Evolutionary conservation across 1,140 invertebrate genomes (phyloP), one percentile per base, ranked within the genome.

Genomic region (Pseudachorutes palmiensis): DNA sequence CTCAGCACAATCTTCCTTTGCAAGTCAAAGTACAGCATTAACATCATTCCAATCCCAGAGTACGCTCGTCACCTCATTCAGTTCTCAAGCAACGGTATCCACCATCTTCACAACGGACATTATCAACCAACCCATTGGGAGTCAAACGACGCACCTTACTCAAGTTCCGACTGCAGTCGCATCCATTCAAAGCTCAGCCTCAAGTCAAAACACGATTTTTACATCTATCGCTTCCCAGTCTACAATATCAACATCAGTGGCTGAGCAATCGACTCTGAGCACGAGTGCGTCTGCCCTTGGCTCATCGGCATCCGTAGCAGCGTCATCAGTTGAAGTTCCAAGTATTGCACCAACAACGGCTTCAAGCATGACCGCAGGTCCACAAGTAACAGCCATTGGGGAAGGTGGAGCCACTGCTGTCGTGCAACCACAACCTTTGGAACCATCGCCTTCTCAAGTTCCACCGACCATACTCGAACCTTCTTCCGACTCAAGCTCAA

Each of bases 131-230:
- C 61, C 61, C 3, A 48, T 63, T 41, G 41, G 5, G 5, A 32
- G 28, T 22, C 61, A 63, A 45, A 60, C 58, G 5, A 29, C 58
- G 14, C 58, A 60, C 14, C 30, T 60, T 30, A 19, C 61, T 2
- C 26, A 32, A 3, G 14, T 63, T 26, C 26, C 31, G 19, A 9
- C 2, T 5, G 32, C 61, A 12, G 31, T 26, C n/a, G 2, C 30
- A 45, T 24, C 32, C 5, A 36, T 36, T 2, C 24, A 31, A 19
- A 32, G 59, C 30, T 61, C 59, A n/a, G 9, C 30, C 9, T 61
- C 59, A 9, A 63, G 24, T 48, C 61, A 63, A 29, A 31, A 28
- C 14, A 63, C 61, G 24, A 3, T 63, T 31, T 19, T 63, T 41
- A 45, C 31, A 5, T 63, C 61, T 5, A 41, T 41, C 45, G 5